Evolutionary conservation across 2,113 vertebrate species (phyloP).

Genomic region (Lontra canadensis): DNA sequence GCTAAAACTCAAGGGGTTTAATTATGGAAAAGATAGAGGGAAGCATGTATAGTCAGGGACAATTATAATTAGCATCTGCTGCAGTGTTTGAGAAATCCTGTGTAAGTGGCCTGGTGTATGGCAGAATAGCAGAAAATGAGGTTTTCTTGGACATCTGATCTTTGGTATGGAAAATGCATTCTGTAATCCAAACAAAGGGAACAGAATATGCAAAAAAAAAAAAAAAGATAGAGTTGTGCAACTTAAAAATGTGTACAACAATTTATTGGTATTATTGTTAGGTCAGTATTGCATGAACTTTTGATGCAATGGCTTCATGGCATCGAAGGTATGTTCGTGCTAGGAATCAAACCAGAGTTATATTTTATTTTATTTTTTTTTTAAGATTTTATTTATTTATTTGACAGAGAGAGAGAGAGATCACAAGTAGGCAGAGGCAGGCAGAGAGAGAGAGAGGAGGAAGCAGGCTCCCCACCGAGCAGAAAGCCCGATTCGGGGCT

Average conservation of each 20-base stretch:
- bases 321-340: neutral
- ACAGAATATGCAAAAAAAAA: neutral
- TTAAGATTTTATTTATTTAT: no score
- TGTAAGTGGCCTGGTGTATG: neutral
- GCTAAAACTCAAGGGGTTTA: neutral
- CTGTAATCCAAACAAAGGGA: neutral
- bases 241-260: neutral
- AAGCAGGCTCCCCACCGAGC: no score
- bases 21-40: neutral
- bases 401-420: no score
- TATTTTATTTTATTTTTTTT: neutral
- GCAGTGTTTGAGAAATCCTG: neutral
- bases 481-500: no score
- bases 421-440: no score
- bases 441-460: no score
- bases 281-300: neutral
- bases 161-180: neutral
- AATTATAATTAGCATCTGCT: neutral
- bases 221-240: neutral
- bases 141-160: neutral
- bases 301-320: neutral
- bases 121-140: neutral
- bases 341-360: neutral
- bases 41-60: neutral
- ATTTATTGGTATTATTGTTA: neutral